Evolutionary conservation across 2,888 invertebrate species (phyloP).

Genomic region (Dysmachus trigonus): DNA sequence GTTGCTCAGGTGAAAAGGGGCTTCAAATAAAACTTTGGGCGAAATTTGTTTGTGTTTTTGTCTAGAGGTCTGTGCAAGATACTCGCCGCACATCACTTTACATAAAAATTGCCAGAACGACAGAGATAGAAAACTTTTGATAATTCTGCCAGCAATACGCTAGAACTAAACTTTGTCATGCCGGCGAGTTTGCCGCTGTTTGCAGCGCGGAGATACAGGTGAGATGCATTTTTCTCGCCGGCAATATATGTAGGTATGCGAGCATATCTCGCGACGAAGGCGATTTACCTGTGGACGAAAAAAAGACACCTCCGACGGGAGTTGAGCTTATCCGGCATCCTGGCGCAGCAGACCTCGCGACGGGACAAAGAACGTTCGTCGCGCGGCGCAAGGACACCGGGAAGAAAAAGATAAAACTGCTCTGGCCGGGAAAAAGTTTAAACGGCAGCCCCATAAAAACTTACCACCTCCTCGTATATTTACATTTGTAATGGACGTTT

Average conservation of each 20-base stretch:
- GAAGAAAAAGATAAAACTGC: not conserved
- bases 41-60: not conserved
- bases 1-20: not conserved
- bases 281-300: not conserved
- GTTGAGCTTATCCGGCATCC: not conserved
- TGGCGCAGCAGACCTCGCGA: not conserved
- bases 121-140: not conserved
- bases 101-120: not conserved
- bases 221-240: not conserved
- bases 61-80: not conserved
- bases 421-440: not conserved
- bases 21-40: not conserved
- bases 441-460: not conserved
- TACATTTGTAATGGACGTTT: constrained; percentile 25
- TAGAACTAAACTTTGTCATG: not conserved
- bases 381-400: not conserved
- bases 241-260: not conserved
- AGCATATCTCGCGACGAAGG: not conserved
- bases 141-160: not conserved
- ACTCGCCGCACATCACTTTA: not conserved
- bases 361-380: not conserved
- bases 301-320: not conserved
- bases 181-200: not conserved
- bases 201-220: not conserved
- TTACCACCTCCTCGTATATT: not conserved